Conservation (phyloP, 2,113 vertebrate species). For the Dasyurus viverrinus region DNA sequence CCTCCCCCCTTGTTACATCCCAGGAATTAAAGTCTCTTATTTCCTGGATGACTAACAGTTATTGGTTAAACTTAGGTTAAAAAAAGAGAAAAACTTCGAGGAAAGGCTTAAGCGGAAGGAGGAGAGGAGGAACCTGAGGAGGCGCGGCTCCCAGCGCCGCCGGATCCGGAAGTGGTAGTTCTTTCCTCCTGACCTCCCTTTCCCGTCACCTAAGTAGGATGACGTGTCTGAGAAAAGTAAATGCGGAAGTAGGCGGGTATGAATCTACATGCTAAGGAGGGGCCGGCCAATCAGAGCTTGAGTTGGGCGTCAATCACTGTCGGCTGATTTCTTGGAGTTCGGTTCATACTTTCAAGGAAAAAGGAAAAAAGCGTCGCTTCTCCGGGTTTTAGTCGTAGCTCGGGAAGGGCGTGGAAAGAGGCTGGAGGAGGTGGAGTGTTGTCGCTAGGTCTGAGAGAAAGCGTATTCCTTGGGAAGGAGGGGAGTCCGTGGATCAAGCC, state of each 20-base stretch:
- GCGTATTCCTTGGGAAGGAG: background rate
- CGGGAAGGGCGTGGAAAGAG: background rate
- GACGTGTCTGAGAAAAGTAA: slow-evolving; percentile 72
- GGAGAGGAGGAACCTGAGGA: background rate
- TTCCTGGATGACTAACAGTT: background rate
- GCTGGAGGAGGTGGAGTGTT: background rate
- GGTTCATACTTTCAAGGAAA: background rate
- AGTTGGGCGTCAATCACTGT: accelerated
- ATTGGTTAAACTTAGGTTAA: background rate
- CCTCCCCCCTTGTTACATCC: too few species aligned
- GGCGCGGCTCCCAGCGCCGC: background rate
- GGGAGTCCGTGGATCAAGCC: background rate
- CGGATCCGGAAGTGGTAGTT: slow-evolving; percentile 37
- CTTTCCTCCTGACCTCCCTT: background rate
- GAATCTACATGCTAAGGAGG: background rate
- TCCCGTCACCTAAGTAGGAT: background rate
- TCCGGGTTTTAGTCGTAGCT: slow-evolving; percentile 58
- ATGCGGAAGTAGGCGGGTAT: slow-evolving; percentile 45
- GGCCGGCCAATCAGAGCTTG: background rate
- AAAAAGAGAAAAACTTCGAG: background rate
- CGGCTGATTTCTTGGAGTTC: background rate
- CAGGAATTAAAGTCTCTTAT: background rate
- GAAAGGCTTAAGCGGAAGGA: background rate
- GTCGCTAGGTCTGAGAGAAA: background rate
- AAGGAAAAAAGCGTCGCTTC: background rate